Evolutionary conservation across 2,113 vertebrate genomes (phyloP).

Genomic region (Podarcis raffonei): DNA sequence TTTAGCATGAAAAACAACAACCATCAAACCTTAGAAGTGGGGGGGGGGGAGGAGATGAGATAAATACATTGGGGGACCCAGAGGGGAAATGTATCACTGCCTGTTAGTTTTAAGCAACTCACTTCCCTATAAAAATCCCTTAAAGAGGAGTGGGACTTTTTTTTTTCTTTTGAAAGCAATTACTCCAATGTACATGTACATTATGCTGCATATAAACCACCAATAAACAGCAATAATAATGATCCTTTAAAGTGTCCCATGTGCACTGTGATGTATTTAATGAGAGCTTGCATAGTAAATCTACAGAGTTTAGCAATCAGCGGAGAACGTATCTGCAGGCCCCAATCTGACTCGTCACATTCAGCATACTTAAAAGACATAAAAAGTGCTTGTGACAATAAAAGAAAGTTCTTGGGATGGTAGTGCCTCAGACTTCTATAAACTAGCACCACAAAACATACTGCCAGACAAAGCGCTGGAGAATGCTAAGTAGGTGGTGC

Average conservation of each 20-base stretch:
- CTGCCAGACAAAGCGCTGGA: not conserved
- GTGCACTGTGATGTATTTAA: conserved; percentile 49
- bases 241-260: conserved; percentile 54
- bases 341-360: conserved; percentile 40
- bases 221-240: conserved; percentile 66
- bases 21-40: conserved; percentile 44
- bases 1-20: conserved; percentile 39
- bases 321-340: conserved; percentile 25
- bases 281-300: conserved; percentile 52
- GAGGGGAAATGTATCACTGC: conserved; percentile 51
- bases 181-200: conserved; percentile 36
- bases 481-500: conserved; percentile 9
- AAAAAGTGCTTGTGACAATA: conserved; percentile 12
- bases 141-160: conserved; percentile 33
- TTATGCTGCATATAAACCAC: conserved; percentile 53
- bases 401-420: conserved; percentile 2
- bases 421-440: conserved; percentile 1
- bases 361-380: conserved; percentile 35
- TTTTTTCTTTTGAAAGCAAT: conserved; percentile 61
- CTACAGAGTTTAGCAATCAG: conserved; percentile 50
- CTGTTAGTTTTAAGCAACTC: conserved; percentile 50
- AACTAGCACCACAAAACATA: conserved; percentile 6
- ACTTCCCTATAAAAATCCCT: conserved; percentile 48
- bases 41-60: conserved; percentile 3
- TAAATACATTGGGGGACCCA: conserved; percentile 33